Evolutionary conservation across 2,113 vertebrate genomes (phyloP).

Genomic region (Hiodon alosoides): DNA sequence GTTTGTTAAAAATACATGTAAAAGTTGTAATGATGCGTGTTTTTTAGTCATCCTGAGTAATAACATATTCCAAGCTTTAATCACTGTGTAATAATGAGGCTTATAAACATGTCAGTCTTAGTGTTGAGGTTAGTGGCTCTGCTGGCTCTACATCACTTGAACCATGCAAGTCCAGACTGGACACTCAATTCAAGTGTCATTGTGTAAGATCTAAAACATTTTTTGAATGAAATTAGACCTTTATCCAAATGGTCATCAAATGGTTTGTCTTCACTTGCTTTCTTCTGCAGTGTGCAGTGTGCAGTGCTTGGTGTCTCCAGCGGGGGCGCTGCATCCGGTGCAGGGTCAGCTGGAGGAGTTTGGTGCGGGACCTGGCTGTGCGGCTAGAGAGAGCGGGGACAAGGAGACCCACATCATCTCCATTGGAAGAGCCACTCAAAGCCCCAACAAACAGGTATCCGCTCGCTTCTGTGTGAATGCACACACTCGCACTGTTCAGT

Average conservation of each 20-base stretch:
- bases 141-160: no score
- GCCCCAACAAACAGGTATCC: slow-evolving; percentile 42
- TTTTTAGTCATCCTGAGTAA: no score
- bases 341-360: slow-evolving; percentile 59
- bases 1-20: no score
- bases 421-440: slow-evolving; percentile 38
- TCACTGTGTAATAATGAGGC: no score
- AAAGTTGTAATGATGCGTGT: no score
- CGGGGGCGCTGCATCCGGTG: slow-evolving; percentile 52
- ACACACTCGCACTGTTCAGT: neutral
- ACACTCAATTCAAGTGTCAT: no score
- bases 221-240: neutral
- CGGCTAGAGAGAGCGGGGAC: slow-evolving; percentile 47
- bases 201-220: neutral
- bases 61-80: no score
- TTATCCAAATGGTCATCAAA: neutral
- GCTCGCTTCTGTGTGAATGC: neutral
- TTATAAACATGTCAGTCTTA: no score
- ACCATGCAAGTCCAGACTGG: no score
- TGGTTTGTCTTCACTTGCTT: neutral
- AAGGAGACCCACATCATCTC: slow-evolving; percentile 65
- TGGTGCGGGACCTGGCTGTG: slow-evolving; percentile 55
- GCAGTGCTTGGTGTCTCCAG: slow-evolving; percentile 40
- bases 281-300: slow-evolving; percentile 29
- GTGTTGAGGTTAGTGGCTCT: no score